These are phyloP conservation scores for Dicranocentrus wangi DNA, from an alignment of 2,888 invertebrate species.

Conservation along the genomic window DNA sequence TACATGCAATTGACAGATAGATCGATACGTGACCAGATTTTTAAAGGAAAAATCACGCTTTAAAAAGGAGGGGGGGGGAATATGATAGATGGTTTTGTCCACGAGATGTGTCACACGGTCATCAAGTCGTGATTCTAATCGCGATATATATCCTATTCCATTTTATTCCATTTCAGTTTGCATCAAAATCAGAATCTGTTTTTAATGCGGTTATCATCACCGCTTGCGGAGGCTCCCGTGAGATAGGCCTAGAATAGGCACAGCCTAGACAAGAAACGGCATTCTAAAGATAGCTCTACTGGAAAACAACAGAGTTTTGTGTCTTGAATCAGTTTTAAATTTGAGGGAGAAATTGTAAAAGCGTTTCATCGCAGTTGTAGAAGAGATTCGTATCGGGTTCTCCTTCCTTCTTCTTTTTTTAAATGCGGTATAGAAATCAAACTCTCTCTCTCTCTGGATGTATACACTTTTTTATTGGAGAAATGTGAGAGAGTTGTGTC, in stretches of 20 bases:
- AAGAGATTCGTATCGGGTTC: slow-evolving; percentile 29
- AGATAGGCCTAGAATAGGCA: background rate
- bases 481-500: background rate
- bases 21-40: slow-evolving; percentile 38
- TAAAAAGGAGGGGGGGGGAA: background rate
- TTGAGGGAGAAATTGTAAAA: slow-evolving; percentile 17
- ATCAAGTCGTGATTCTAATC: slow-evolving; percentile 40
- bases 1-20: background rate
- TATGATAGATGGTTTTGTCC: slow-evolving; percentile 42
- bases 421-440: background rate
- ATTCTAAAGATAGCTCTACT: background rate
- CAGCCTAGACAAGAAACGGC: background rate
- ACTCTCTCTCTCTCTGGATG: slow-evolving; percentile 8
- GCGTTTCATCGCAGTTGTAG: too few species aligned
- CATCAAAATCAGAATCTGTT: background rate
- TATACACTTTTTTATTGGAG: background rate
- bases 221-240: too few species aligned
- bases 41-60: slow-evolving; percentile 1
- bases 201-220: slow-evolving; percentile 2
- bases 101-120: slow-evolving; percentile 23
- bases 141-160: too few species aligned
- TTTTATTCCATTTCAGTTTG: slow-evolving; percentile 34
- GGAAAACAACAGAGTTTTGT: background rate
- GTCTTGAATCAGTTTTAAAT: background rate
- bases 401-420: too few species aligned